phyloP scores from a whole-genome alignment of 2,888 invertebrate species.

The Parthenolecanium corni region DNA sequence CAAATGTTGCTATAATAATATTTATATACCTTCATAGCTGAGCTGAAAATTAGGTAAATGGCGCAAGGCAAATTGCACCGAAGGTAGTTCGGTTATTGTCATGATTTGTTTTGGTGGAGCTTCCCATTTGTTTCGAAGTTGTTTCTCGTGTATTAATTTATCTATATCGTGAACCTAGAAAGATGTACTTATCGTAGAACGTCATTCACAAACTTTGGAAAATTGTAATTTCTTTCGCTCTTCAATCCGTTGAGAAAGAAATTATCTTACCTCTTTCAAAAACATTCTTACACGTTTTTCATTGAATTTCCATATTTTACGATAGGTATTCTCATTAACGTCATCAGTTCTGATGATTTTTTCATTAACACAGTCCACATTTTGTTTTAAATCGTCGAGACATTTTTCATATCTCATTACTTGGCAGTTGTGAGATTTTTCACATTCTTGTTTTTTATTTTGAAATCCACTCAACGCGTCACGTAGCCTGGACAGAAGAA shows the following conservation, averaged over 20 bases:
- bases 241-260: too few relatives aligned
- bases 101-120: not conserved
- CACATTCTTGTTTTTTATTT: conserved; percentile 10
- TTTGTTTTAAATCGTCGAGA: conserved; percentile 19
- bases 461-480: conserved; percentile 13
- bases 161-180: conserved; percentile 29
- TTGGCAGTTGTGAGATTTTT: conserved; percentile 22
- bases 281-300: conserved; percentile 12
- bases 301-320: conserved; percentile 28
- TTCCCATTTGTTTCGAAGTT: conserved; percentile 25
- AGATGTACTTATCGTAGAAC: not conserved
- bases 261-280: conserved; percentile 26
- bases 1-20: too few relatives aligned
- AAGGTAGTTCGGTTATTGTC: not conserved
- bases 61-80: not conserved
- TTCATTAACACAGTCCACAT: conserved; percentile 10
- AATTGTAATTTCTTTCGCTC: too few relatives aligned
- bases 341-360: conserved; percentile 23
- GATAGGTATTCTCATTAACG: conserved; percentile 28
- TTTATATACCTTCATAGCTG: not conserved
- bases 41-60: not conserved
- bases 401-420: conserved; percentile 12
- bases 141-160: conserved; percentile 19
- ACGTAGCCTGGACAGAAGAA: conserved; percentile 7
- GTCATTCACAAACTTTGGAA: not conserved